phyloP scores from a whole-genome alignment of 1,140 invertebrate species.

The Homarus americanus region DNA sequence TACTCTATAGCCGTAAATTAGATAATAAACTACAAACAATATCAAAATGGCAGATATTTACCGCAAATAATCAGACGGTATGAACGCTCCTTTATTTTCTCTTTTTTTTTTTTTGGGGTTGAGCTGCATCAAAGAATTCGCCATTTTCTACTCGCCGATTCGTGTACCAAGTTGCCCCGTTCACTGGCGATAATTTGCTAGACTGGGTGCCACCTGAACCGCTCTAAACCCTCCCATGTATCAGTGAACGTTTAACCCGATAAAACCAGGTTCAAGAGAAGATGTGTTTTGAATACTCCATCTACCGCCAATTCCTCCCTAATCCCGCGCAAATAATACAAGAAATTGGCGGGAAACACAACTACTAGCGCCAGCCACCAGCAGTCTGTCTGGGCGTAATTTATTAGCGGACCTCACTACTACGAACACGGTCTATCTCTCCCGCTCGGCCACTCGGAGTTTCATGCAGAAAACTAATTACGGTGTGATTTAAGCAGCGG shows the following conservation, averaged over 20 bases:
- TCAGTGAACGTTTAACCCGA: neutral
- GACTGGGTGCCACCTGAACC: neutral
- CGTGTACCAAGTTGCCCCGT: neutral
- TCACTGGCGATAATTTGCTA: neutral
- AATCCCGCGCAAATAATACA: neutral
- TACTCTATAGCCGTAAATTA: constrained; percentile 23
- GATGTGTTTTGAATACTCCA: neutral
- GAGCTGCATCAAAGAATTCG: neutral
- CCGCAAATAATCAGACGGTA: constrained; percentile 34
- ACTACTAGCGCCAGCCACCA: neutral
- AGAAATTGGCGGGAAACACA: neutral
- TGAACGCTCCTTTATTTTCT: neutral
- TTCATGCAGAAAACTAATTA: constrained; percentile 36
- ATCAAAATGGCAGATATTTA: constrained; percentile 38
- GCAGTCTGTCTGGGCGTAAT: constrained; percentile 26
- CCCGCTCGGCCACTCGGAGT: constrained; percentile 2
- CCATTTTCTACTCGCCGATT: constrained; percentile 17
- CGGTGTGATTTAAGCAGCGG: constrained; percentile 38
- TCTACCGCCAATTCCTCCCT: neutral
- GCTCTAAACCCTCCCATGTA: neutral
- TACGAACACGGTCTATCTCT: constrained; percentile 28
- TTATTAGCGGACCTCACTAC: constrained; percentile 48
- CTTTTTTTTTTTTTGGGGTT: neutral
- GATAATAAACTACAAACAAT: constrained; percentile 24
- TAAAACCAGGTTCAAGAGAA: neutral